phyloP scores from a whole-genome alignment of 2,888 invertebrate genomes.

The Nephrocerus scutellatus region DNA sequence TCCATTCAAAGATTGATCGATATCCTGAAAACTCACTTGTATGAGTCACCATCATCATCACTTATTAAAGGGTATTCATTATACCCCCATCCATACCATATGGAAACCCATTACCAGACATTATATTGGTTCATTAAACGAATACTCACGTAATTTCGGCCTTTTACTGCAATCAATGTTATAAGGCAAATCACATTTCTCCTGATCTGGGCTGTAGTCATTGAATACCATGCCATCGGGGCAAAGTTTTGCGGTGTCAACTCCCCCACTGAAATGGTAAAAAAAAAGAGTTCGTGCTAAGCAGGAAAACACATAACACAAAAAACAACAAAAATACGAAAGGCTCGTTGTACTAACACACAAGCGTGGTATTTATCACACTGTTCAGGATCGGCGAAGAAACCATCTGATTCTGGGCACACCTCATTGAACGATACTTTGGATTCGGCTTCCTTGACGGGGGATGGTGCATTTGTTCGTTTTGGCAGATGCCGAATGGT shows the following conservation, averaged over 20 bases:
- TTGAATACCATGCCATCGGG: slow-evolving; percentile 88
- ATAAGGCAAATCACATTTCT: slow-evolving; percentile 81
- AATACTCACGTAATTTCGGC: slow-evolving; percentile 68
- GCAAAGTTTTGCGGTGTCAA: slow-evolving; percentile 70
- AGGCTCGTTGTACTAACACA: slow-evolving; percentile 48
- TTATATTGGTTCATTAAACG: no score
- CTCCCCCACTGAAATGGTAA: slow-evolving; percentile 55
- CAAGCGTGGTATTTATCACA: slow-evolving; percentile 86
- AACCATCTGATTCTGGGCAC: slow-evolving; percentile 77
- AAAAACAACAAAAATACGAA: slow-evolving; percentile 16
- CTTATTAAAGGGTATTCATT: no score
- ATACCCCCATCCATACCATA: no score
- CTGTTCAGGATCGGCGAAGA: slow-evolving; percentile 76
- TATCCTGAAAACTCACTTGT: no score
- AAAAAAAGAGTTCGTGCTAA: slow-evolving; percentile 11
- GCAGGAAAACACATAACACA: no score
- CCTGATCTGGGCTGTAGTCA: slow-evolving; percentile 71
- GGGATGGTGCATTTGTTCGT: slow-evolving; percentile 32
- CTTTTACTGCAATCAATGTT: slow-evolving; percentile 77
- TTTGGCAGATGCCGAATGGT: slow-evolving; percentile 38
- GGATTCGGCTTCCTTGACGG: slow-evolving; percentile 31
- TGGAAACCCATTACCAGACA: no score
- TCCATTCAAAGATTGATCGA: no score
- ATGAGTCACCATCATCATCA: no score
- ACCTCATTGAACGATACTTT: slow-evolving; percentile 52